Evolutionary conservation across 2,888 invertebrate species (phyloP).

Genomic region (Vannuccia rotundouncinata): DNA sequence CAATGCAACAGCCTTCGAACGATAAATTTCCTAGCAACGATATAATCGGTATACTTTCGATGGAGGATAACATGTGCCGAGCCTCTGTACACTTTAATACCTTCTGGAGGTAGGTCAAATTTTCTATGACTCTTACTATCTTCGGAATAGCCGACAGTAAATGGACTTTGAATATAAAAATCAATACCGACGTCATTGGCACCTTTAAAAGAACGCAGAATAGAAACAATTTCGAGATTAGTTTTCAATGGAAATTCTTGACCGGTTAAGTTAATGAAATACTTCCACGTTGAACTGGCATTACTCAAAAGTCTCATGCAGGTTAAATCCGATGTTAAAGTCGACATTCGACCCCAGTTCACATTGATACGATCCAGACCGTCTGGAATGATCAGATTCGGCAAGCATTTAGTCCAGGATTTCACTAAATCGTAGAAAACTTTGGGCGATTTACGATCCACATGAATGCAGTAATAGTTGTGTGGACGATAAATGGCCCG

Average conservation of each 20-base stretch:
- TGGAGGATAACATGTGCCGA: neutral
- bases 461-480: conserved; percentile 52
- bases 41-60: neutral
- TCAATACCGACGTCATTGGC: neutral
- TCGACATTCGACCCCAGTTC: conserved; percentile 39
- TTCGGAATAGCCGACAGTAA: neutral
- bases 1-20: neutral
- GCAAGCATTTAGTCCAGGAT: conserved; percentile 44
- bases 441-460: conserved; percentile 46
- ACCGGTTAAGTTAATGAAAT: conserved; percentile 41
- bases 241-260: conserved; percentile 41
- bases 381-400: conserved; percentile 46
- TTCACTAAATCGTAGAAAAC: conserved; percentile 42
- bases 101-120: neutral
- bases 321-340: conserved; percentile 37
- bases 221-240: neutral
- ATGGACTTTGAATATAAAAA: neutral
- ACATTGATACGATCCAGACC: conserved; percentile 42
- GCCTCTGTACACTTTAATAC: neutral
- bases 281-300: conserved; percentile 34
- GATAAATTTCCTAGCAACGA: neutral
- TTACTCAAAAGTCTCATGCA: conserved; percentile 33
- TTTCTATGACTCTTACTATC: neutral
- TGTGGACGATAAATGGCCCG: conserved; percentile 49
- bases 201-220: neutral